Conservation (phyloP, 2,797 vertebrate genomes). For the Sebastes iracundus region DNA sequence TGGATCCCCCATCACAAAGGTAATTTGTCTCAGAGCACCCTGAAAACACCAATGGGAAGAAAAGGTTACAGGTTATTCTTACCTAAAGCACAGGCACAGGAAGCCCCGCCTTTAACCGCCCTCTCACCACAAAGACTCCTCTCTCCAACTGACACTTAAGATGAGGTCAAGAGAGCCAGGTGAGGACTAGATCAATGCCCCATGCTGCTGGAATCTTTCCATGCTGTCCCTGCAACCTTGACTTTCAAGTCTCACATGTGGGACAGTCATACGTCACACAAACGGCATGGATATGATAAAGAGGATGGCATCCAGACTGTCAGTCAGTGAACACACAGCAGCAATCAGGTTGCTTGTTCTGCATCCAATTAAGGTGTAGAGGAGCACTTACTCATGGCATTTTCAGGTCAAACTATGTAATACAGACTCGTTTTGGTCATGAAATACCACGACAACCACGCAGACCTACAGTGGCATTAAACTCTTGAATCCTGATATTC, state of each 20-base stretch:
- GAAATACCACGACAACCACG: neutral
- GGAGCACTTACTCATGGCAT: too few relatives aligned
- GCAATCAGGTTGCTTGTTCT: too few relatives aligned
- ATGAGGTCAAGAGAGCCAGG: neutral
- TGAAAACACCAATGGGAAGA: slow-evolving; percentile 56
- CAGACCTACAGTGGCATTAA: neutral
- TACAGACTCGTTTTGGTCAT: neutral
- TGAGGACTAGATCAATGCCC: neutral
- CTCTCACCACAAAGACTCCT: neutral
- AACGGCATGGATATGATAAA: too few relatives aligned
- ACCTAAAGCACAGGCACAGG: neutral
- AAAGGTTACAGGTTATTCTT: neutral
- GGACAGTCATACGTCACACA: neutral
- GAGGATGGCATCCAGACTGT: neutral
- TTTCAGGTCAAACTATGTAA: neutral
- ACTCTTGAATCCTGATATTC: neutral
- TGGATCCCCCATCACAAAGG: slow-evolving; percentile 84
- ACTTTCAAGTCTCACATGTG: neutral
- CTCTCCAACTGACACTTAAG: neutral
- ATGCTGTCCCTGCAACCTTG: neutral
- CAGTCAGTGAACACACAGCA: neutral
- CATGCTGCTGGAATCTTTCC: neutral
- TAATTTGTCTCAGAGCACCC: slow-evolving; percentile 85
- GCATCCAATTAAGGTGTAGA: too few relatives aligned
- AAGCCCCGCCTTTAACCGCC: too few relatives aligned